Conservation (phyloP, 2,797 vertebrate species). For the Enteromius mattozi region DNA sequence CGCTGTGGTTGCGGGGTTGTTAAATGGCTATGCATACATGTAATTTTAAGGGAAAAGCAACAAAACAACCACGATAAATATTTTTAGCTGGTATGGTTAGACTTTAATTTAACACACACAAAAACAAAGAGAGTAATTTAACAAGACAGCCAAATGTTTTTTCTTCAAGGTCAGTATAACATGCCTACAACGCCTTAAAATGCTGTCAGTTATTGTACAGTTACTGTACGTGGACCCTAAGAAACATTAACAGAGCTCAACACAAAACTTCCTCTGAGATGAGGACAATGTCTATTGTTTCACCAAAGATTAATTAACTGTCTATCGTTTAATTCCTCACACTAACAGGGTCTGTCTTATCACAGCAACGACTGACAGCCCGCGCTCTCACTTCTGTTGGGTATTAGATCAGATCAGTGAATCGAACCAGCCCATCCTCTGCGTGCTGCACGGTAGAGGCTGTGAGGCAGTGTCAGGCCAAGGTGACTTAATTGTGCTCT, state of each 20-base stretch:
- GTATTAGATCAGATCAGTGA: constrained; percentile 24
- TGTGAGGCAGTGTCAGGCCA: constrained; percentile 24
- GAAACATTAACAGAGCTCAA: neutral
- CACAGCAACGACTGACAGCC: constrained; percentile 11
- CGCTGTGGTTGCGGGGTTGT: too few relatives aligned
- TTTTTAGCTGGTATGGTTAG: neutral
- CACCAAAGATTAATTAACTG: constrained; percentile 33
- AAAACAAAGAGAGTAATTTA: neutral
- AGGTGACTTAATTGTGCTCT: constrained; percentile 50
- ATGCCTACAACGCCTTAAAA: neutral
- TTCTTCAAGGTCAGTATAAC: neutral
- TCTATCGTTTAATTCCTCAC: constrained; percentile 22
- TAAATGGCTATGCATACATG: too few relatives aligned
- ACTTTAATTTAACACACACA: neutral
- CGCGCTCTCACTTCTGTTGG: constrained; percentile 31
- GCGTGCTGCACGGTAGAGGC: constrained; percentile 9
- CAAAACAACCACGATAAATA: too few relatives aligned
- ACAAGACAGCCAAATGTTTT: neutral
- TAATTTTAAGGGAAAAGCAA: too few relatives aligned
- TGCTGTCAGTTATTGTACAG: neutral
- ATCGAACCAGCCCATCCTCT: constrained; percentile 9
- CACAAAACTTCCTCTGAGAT: constrained; percentile 35
- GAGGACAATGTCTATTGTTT: constrained; percentile 8
- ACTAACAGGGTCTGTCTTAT: constrained; percentile 21
- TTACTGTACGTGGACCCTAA: neutral